Base-by-base conservation (phyloP, 1,140 invertebrate species). In the Neodiprion virginianus region DNA sequence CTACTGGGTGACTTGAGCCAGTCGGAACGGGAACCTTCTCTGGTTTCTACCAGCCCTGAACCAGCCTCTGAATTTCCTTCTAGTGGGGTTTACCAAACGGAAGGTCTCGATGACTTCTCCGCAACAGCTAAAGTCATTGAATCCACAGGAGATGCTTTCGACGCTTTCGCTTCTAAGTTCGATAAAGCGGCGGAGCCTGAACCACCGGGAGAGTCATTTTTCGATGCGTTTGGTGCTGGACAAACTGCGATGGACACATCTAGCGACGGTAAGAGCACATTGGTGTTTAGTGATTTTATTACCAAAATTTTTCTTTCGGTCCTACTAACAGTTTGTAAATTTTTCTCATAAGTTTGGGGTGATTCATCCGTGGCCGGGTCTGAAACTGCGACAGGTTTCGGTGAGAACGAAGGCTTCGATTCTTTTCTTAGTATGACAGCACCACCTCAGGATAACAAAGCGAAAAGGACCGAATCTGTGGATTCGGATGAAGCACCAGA, bases 131-230 rank as follows among this genome's bases (percentile, higher is more conserved):
- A 89, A 84, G 73, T 87, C 80, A 78, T 88, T 79, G 76, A 90
- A 87, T 72, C 88, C 82, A 78, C 82, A 0, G 86, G 87, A 2
- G 93, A 95, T 76, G 92, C 92, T 17, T 95, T 95, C 74, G 95
- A 96, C 85, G 95, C 94, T 1, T 97, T 97, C 80, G 93, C 95
- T 3, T 93, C 94, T 1, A 96, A 96, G 85, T 97, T 97, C 79
- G 95, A 96, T 70, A 93, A 90, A 67, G 92, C 90, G 5, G 91
- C 90, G 10, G 90, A 92, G 82, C 82, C 85, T 69, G 85, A 91
- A 79, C 77, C 83, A 79, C 78, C 76, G 74, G 72, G 70, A 0
- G 90, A 91, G 81, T 87, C 90, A 0, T 91, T 92, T 73, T 88
- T 88, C 65, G 90, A 91, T 79, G 89, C 90, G 0, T 92, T 92